A percentile compares a stretch with the other conserved stretches of the same genome.
phyloP scores from a whole-genome alignment of 2,113 vertebrate genomes.

The Neogale vison region DNA sequence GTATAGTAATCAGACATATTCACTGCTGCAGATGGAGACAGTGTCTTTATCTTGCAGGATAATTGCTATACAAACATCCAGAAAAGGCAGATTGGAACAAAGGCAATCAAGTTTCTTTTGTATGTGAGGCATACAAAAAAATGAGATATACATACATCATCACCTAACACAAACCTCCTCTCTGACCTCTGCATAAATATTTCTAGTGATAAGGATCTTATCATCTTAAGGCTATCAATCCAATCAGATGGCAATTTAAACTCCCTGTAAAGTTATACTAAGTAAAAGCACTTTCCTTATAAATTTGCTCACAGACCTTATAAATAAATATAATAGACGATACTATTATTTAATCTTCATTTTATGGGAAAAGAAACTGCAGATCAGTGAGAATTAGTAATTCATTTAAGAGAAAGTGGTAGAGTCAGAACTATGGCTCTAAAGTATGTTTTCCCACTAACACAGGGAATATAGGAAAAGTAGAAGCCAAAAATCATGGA shows the following conservation, averaged over 20 bases:
- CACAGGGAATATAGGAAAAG: background rate
- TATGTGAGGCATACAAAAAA: background rate
- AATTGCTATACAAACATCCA: background rate
- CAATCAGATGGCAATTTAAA: background rate
- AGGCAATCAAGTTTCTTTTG: background rate
- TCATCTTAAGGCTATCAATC: background rate
- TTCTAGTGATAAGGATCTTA: background rate
- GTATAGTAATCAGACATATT: background rate
- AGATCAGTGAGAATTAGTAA: background rate
- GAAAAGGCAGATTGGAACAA: conserved; percentile 30
- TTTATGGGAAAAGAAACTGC: conserved; percentile 18
- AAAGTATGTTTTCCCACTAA: background rate
- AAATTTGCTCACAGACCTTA: background rate
- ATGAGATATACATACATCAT: background rate
- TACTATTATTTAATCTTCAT: conserved; percentile 21
- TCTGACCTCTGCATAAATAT: background rate
- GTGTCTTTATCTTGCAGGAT: background rate
- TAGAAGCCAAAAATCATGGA: background rate
- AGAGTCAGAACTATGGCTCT: conserved; percentile 17
- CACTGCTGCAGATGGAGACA: background rate
- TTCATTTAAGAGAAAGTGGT: background rate
- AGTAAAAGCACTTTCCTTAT: background rate
- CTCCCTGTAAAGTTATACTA: background rate
- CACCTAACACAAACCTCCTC: background rate
- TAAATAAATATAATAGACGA: background rate